Percentiles rank a stretch among this genome's conserved stretches.
Evolutionary conservation across 2,113 vertebrate species (phyloP).

Genomic region (Saimiri boliviensis): DNA sequence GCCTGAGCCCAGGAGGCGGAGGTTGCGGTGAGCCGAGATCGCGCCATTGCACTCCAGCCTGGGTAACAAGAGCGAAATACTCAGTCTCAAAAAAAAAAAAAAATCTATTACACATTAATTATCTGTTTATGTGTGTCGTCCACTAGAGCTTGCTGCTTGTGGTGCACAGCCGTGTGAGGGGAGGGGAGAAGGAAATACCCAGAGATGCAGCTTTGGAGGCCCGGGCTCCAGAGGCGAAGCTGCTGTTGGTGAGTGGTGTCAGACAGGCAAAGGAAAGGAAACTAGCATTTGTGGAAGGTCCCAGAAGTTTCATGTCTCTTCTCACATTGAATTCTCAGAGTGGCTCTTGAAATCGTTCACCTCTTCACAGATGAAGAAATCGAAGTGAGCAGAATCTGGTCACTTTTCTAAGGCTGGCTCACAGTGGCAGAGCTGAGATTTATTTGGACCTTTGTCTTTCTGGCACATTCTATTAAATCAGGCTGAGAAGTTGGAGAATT

Average conservation of each 20-base stretch:
- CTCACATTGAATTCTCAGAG: neutral
- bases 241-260: neutral
- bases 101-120: no score
- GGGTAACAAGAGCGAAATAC: no score
- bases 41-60: no score
- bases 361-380: neutral
- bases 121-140: neutral
- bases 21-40: no score
- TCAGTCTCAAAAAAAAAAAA: no score
- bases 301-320: neutral
- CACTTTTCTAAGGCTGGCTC: neutral
- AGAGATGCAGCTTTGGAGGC: neutral
- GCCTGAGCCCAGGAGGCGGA: no score
- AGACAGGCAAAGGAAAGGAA: neutral
- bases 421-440: neutral
- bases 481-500: neutral
- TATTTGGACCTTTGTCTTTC: neutral
- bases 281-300: neutral
- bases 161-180: no score
- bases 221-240: neutral
- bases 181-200: neutral
- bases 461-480: neutral
- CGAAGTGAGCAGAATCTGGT: neutral
- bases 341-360: neutral
- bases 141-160: neutral